Conservation (phyloP, 2,113 vertebrate species). For the Pseudopipra pipra region DNA sequence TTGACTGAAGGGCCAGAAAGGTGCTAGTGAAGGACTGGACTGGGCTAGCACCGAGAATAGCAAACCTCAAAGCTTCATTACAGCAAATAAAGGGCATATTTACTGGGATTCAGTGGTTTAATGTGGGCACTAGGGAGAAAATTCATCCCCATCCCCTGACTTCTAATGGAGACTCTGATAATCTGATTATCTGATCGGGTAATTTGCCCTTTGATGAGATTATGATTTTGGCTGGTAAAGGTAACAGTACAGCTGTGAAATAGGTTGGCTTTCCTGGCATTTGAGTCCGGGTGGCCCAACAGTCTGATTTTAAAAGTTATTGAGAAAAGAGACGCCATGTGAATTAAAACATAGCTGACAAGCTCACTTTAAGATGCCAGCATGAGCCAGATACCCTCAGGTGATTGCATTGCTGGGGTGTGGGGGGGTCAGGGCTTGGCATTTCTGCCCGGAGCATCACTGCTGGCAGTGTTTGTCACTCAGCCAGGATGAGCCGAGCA, state of each 20-base stretch:
- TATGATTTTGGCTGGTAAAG: not conserved
- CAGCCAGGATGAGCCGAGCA: accelerated
- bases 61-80: not conserved
- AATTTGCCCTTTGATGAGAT: not conserved
- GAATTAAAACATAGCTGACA: not conserved
- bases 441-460: not conserved
- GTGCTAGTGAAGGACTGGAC: not conserved
- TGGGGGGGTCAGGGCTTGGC: not conserved
- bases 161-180: not conserved
- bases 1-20: not conserved
- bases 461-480: not conserved
- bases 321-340: not conserved
- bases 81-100: not conserved
- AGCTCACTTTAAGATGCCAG: not conserved
- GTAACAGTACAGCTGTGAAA: not conserved
- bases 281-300: accelerated
- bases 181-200: not conserved
- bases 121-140: not conserved
- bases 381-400: not conserved
- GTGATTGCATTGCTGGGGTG: not conserved
- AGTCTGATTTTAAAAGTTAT: not conserved
- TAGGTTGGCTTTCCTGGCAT: not conserved
- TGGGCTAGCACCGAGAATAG: too few relatives aligned
- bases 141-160: not conserved
- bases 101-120: not conserved